Evolutionary conservation across 1,140 invertebrate species (phyloP).

Genomic region (Trypoxylus dichotomus): DNA sequence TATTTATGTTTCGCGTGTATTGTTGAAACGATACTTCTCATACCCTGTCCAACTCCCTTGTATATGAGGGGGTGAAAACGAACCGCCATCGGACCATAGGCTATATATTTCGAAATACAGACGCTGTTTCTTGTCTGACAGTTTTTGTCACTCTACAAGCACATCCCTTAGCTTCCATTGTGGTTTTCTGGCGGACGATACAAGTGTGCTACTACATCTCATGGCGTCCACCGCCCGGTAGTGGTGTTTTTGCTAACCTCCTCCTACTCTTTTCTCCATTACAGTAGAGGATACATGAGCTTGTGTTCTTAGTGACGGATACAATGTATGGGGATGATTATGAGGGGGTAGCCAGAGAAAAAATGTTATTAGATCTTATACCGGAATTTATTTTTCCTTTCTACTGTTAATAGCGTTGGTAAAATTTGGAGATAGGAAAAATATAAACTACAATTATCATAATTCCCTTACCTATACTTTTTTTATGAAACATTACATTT

Average conservation of each 20-base stretch:
- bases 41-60: background rate
- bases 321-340: no score
- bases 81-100: slow-evolving; percentile 29
- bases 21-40: no score
- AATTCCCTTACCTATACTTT: background rate
- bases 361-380: no score
- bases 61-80: background rate
- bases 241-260: slow-evolving; percentile 10
- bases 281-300: no score
- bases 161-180: slow-evolving; percentile 40
- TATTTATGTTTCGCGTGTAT: background rate
- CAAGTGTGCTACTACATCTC: slow-evolving; percentile 39
- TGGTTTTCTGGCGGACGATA: slow-evolving; percentile 39
- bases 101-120: slow-evolving; percentile 36
- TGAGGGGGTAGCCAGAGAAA: no score
- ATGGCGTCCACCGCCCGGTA: slow-evolving; percentile 26
- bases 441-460: background rate
- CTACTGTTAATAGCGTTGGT: no score
- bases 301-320: no score
- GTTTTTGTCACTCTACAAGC: slow-evolving; percentile 39
- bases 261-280: background rate
- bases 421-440: no score
- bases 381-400: no score
- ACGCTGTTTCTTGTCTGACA: slow-evolving; percentile 40
- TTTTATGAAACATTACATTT: slow-evolving; percentile 15